Percentiles rank a stretch among this genome's conserved stretches.
Evolutionary conservation across 2,888 invertebrate species (phyloP).

Genomic region (Rhamnusium bicolor): DNA sequence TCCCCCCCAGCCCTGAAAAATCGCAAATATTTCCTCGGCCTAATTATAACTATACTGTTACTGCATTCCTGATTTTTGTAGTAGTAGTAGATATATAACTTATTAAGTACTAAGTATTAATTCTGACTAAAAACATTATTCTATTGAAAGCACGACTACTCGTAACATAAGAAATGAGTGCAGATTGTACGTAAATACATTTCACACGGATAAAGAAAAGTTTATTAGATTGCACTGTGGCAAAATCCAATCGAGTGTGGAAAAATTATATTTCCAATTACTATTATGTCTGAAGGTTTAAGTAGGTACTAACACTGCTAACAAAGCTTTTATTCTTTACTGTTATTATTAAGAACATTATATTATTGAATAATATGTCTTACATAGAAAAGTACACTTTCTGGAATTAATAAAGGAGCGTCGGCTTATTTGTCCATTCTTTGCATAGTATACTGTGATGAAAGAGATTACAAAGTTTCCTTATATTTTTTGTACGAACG

Average conservation of each 20-base stretch:
- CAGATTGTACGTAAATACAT: constrained; percentile 7
- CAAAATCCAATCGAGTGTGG: constrained; percentile 23
- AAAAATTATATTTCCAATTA: constrained; percentile 22
- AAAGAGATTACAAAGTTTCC: too few species aligned
- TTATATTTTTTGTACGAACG: too few species aligned
- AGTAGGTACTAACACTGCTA: background rate
- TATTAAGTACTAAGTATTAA: too few species aligned
- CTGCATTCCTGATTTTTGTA: too few species aligned
- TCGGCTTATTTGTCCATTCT: background rate
- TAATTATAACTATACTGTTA: too few species aligned
- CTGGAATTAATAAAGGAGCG: background rate
- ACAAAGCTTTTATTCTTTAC: constrained; percentile 15
- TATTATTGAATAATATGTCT: constrained; percentile 10
- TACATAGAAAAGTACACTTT: background rate
- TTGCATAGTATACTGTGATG: background rate
- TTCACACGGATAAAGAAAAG: constrained; percentile 20
- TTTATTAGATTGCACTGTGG: constrained; percentile 7
- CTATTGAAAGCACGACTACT: background rate
- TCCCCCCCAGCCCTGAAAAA: too few species aligned
- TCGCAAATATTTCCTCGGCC: too few species aligned
- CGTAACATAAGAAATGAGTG: constrained; percentile 2
- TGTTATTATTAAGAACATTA: constrained; percentile 7
- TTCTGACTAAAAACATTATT: background rate
- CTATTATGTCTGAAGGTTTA: constrained; percentile 6
- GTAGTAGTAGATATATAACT: too few species aligned